A percentile compares a stretch with the other conserved stretches of the same genome.
phyloP scores from a whole-genome alignment of 2,113 vertebrate genomes.

The Toxostoma redivivum region DNA sequence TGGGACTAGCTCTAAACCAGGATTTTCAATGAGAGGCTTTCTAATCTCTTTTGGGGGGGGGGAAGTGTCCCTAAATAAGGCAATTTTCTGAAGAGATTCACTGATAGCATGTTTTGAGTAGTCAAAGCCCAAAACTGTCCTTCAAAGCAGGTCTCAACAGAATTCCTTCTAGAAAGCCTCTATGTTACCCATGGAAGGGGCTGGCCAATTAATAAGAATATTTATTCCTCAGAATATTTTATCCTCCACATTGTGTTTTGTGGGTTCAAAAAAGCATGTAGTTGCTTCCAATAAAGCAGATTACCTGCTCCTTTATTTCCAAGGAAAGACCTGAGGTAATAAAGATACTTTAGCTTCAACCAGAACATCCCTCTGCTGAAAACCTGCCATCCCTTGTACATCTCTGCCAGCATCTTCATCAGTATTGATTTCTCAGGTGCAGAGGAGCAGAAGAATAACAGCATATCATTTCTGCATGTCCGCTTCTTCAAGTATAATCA shows the following conservation, averaged over 20 bases:
- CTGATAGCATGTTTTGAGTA: background rate
- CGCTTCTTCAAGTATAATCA: background rate
- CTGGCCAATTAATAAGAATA: background rate
- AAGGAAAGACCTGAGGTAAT: background rate
- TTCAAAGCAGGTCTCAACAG: background rate
- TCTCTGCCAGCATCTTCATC: background rate
- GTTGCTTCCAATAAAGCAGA: background rate
- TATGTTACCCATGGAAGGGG: background rate
- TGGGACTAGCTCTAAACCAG: background rate
- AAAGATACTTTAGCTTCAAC: background rate
- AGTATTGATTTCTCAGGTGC: background rate
- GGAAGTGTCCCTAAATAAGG: background rate
- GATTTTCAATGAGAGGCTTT: background rate
- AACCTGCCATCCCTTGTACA: background rate
- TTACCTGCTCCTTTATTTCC: background rate
- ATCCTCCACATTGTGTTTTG: fast-evolving
- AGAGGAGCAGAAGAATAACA: background rate
- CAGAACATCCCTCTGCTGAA: background rate
- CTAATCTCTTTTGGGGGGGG: background rate
- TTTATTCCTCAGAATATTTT: background rate
- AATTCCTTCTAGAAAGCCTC: background rate
- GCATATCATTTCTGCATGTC: background rate
- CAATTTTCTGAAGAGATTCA: background rate
- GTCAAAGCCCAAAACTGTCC: background rate
- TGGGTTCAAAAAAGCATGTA: background rate